Evolutionary conservation across 1,140 invertebrate genomes (phyloP).

Genomic region (Melipona quadrifasciata): DNA sequence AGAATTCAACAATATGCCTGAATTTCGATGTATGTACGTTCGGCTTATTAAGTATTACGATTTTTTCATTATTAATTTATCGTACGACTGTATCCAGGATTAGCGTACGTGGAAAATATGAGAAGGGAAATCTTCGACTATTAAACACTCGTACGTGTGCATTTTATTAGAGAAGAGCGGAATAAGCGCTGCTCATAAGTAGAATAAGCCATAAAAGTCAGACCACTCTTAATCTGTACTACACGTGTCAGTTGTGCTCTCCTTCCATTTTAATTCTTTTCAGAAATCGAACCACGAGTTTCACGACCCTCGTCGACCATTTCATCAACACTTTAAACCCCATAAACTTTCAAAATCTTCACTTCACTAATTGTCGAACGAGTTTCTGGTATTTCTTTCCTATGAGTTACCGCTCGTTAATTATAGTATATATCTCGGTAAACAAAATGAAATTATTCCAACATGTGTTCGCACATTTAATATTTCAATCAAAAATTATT

Average conservation of each 20-base stretch:
- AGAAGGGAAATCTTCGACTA: not conserved
- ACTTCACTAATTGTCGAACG: too few relatives aligned
- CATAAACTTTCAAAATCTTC: too few relatives aligned
- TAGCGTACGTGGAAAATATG: not conserved
- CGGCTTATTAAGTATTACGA: not conserved
- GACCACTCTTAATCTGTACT: not conserved
- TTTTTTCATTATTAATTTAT: not conserved
- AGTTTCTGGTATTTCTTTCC: too few relatives aligned
- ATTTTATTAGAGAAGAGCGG: not conserved
- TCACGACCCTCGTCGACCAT: not conserved
- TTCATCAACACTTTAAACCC: not conserved
- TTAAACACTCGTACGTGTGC: not conserved
- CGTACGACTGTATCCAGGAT: not conserved
- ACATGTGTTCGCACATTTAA: too few relatives aligned
- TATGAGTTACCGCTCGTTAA: not conserved
- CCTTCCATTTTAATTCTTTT: not conserved
- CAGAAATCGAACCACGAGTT: not conserved
- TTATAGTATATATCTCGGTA: too few relatives aligned
- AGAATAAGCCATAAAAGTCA: not conserved
- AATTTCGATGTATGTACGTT: not conserved
- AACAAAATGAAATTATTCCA: too few relatives aligned
- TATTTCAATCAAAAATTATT: too few relatives aligned
- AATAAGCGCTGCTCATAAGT: not conserved
- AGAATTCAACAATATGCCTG: not conserved
- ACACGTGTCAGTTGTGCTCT: not conserved